phyloP scores from a whole-genome alignment of 1,140 invertebrate genomes.

The Hypothenemus hampei region DNA sequence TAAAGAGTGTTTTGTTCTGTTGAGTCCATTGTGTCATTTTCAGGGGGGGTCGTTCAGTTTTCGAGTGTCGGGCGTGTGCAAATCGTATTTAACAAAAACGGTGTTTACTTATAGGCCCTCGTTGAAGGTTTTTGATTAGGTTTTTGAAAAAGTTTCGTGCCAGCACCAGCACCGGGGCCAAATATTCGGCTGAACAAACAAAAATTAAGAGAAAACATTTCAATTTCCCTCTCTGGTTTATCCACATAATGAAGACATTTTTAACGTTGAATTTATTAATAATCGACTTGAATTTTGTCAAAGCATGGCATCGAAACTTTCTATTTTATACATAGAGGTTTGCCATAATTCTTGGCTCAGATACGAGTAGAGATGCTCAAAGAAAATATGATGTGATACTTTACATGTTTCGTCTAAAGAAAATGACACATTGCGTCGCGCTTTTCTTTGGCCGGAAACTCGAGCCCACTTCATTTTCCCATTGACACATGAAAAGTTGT shows the following conservation, averaged over 20 bases:
- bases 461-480: constrained; percentile 24
- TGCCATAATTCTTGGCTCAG: constrained; percentile 5
- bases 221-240: constrained; percentile 4
- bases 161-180: constrained; percentile 9
- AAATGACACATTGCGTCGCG: constrained; percentile 22
- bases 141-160: constrained; percentile 17
- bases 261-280: constrained; percentile 1
- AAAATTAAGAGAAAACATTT: constrained; percentile 1
- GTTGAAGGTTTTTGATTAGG: constrained; percentile 5
- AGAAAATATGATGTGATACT: constrained; percentile 15
- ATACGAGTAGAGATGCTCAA: constrained; percentile 3
- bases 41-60: constrained; percentile 8
- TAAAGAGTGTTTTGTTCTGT: not conserved
- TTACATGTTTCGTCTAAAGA: constrained; percentile 6
- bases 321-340: not conserved
- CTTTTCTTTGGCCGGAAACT: constrained; percentile 7
- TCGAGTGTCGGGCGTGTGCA: constrained; percentile 10
- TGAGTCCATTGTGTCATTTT: constrained; percentile 14
- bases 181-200: constrained; percentile 11
- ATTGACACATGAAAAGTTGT: constrained; percentile 27
- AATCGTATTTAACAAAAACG: constrained; percentile 9
- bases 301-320: not conserved
- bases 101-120: constrained; percentile 19
- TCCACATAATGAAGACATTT: no score
- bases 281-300: not conserved